These are phyloP conservation scores for Mormyrus hasselquistii DNA, from an alignment of 2,797 vertebrate genomes.

Conservation along the genomic window DNA sequence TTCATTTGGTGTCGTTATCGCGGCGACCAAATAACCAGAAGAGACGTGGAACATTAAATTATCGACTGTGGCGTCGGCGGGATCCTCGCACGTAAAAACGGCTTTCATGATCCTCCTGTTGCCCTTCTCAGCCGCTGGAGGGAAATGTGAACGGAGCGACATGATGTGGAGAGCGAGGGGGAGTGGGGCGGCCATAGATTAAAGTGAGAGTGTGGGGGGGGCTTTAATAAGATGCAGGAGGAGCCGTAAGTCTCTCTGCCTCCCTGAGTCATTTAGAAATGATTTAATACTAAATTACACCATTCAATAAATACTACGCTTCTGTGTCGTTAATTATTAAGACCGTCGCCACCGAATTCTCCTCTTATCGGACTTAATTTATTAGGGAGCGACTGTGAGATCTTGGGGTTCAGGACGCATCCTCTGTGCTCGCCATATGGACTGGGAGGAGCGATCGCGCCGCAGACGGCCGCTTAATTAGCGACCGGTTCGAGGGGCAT, in stretches of 20 bases:
- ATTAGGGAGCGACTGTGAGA: background rate
- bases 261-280: background rate
- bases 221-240: background rate
- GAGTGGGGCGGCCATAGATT: background rate
- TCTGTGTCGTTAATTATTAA: background rate
- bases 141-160: background rate
- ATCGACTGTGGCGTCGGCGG: no score
- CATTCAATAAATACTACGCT: background rate
- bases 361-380: background rate
- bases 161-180: background rate
- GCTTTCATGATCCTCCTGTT: background rate
- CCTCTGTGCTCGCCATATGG: background rate
- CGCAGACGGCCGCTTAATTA: background rate
- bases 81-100: background rate
- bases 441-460: background rate
- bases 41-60: background rate
- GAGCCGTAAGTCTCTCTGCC: background rate
- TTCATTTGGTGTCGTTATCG: background rate
- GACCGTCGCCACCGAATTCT: background rate
- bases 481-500: background rate
- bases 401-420: background rate
- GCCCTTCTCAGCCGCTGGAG: background rate
- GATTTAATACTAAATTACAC: constrained; percentile 6
- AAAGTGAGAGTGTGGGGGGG: background rate
- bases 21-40: background rate